A percentile compares a stretch with the other conserved stretches of the same genome.
These are phyloP conservation scores for Cotesia vestalis DNA, from an alignment of 1,140 invertebrate species.

Conservation along the genomic window DNA sequence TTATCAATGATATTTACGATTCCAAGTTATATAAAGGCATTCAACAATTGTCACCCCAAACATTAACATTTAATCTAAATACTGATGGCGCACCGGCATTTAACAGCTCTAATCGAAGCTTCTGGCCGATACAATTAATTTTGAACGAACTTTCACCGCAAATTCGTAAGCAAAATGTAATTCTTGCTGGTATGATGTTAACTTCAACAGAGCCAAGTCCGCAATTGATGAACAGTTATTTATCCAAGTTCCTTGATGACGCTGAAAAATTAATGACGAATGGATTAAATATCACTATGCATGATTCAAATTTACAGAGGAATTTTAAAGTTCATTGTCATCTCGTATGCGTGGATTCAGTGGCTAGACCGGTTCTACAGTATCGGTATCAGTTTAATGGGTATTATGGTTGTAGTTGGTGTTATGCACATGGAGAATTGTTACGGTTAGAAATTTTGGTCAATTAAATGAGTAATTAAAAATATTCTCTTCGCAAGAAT, in stretches of 20 bases:
- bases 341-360: constrained; percentile 21
- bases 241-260: constrained; percentile 33
- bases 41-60: constrained; percentile 13
- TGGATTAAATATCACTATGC: constrained; percentile 20
- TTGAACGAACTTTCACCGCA: too few species aligned
- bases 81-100: constrained; percentile 39
- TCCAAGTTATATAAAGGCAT: constrained; percentile 20
- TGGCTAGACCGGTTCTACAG: constrained; percentile 32
- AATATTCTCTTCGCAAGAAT: too few species aligned
- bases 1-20: constrained; percentile 25
- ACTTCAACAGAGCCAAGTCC: constrained; percentile 32
- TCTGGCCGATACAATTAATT: constrained; percentile 39
- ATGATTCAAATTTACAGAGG: background rate
- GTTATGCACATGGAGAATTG: constrained; percentile 37
- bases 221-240: constrained; percentile 33
- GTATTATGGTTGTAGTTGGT: constrained; percentile 40
- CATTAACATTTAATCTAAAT: constrained; percentile 38
- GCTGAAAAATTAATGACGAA: constrained; percentile 17
- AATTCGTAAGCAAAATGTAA: constrained; percentile 24
- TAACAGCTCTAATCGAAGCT: constrained; percentile 34
- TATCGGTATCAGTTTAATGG: constrained; percentile 36
- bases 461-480: too few species aligned
- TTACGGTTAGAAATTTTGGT: too few species aligned
- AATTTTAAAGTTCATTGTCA: constrained; percentile 30
- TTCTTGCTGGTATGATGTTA: constrained; percentile 32